Conservation (phyloP, 2,888 invertebrate species). For the Drosophila cognata region DNA sequence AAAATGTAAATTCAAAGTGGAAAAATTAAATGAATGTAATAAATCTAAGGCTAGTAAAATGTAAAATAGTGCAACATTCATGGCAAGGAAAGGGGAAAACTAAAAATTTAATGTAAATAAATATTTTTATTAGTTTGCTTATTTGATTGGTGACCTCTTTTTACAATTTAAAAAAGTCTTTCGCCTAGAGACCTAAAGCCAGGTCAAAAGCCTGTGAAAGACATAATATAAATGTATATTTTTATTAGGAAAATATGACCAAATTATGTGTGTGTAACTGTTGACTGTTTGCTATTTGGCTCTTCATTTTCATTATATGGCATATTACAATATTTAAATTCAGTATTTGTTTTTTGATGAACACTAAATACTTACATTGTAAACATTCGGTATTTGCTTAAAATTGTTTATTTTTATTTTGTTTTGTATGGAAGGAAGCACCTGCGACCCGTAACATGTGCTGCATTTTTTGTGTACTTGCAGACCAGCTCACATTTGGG, state of each 20-base stretch:
- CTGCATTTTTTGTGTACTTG: neutral
- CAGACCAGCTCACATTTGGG: no score
- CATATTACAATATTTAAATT: neutral
- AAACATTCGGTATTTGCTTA: neutral
- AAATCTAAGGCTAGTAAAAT: neutral
- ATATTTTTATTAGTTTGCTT: neutral
- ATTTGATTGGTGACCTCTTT: neutral
- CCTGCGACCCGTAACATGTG: neutral
- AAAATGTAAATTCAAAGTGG: neutral
- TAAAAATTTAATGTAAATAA: neutral
- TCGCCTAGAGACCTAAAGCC: no score
- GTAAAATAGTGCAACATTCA: neutral
- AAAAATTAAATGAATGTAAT: neutral
- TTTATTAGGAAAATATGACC: neutral
- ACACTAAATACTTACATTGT: neutral
- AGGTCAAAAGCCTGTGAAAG: neutral
- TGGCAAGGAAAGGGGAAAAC: neutral
- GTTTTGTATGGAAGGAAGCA: neutral
- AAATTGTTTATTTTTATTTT: neutral
- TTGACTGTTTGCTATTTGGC: neutral
- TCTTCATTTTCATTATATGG: neutral
- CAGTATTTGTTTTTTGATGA: neutral
- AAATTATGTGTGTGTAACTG: neutral
- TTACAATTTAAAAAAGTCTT: neutral
- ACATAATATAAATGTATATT: neutral